Conservation (phyloP, 1,140 invertebrate genomes). For the Leptinotarsa undecemlineata region DNA sequence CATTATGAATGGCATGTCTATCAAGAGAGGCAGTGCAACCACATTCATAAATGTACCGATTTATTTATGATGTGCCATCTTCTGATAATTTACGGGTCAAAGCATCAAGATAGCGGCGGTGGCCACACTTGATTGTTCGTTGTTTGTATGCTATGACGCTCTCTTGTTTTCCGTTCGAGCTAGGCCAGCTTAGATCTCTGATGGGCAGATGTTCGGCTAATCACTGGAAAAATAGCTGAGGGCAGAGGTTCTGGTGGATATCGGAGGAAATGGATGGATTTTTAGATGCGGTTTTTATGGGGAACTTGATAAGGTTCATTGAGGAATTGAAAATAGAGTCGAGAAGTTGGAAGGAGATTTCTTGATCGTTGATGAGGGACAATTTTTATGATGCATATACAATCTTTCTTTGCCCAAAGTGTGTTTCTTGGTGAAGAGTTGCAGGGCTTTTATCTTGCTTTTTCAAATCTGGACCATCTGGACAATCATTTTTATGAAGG, state of each 20-base stretch:
- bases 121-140: slow-evolving; percentile 45
- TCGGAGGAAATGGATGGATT: slow-evolving; percentile 13
- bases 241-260: slow-evolving; percentile 14
- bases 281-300: background rate
- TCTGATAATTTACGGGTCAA: slow-evolving; percentile 52
- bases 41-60: slow-evolving; percentile 51
- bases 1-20: slow-evolving; percentile 48
- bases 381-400: too few species aligned
- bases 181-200: background rate
- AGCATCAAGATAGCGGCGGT: slow-evolving; percentile 42
- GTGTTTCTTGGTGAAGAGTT: too few species aligned
- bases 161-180: slow-evolving; percentile 3
- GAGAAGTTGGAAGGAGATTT: too few species aligned
- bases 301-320: slow-evolving; percentile 9
- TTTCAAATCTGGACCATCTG: too few species aligned
- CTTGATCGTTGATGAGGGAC: too few species aligned
- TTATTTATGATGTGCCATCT: slow-evolving; percentile 52
- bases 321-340: background rate
- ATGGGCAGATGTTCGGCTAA: slow-evolving; percentile 15
- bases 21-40: slow-evolving; percentile 39
- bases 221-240: slow-evolving; percentile 20
- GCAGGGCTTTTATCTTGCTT: too few species aligned
- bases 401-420: too few species aligned
- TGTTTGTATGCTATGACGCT: slow-evolving; percentile 12
- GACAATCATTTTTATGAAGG: too few species aligned